phyloP scores from a whole-genome alignment of 92 coral and sea anemone species.

The Nematostella vectensis region DNA sequence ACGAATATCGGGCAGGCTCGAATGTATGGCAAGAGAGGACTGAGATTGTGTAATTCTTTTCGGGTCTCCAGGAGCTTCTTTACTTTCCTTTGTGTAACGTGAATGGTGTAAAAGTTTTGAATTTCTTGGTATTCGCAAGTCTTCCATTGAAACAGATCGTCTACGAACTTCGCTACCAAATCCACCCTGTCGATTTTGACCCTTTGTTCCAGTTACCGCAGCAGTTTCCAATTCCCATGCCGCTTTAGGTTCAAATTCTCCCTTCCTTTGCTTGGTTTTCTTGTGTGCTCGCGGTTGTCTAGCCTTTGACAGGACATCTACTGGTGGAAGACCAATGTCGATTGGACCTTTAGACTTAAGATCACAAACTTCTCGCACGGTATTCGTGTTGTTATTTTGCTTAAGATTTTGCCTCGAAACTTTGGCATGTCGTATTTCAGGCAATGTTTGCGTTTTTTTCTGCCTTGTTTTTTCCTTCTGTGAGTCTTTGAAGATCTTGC shows the following conservation, averaged over 20 bases:
- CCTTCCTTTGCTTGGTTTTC: background rate
- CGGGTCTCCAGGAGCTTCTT: background rate
- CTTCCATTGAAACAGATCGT: background rate
- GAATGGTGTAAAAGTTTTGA: too few relatives aligned
- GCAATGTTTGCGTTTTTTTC: background rate
- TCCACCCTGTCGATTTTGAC: too few relatives aligned
- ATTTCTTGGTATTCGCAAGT: too few relatives aligned
- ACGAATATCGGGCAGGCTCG: conserved; percentile 31
- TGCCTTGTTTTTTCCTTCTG: background rate
- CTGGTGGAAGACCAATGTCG: background rate
- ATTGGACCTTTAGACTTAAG: background rate
- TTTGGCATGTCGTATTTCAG: background rate
- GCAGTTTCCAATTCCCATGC: background rate
- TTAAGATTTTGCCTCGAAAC: background rate
- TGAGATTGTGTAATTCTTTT: background rate
- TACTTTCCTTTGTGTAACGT: background rate
- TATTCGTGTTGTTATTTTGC: too few relatives aligned
- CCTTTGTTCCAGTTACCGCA: too few relatives aligned
- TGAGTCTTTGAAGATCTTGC: conserved; percentile 5
- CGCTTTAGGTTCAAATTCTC: background rate
- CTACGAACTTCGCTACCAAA: background rate
- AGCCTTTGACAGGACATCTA: background rate
- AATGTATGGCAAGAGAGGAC: background rate
- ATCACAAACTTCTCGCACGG: background rate
- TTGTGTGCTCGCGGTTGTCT: too few relatives aligned